Percentiles rank a stretch among this genome's conserved stretches.
Evolutionary conservation across 2,113 vertebrate genomes (phyloP).

Genomic region (Chauna torquata): DNA sequence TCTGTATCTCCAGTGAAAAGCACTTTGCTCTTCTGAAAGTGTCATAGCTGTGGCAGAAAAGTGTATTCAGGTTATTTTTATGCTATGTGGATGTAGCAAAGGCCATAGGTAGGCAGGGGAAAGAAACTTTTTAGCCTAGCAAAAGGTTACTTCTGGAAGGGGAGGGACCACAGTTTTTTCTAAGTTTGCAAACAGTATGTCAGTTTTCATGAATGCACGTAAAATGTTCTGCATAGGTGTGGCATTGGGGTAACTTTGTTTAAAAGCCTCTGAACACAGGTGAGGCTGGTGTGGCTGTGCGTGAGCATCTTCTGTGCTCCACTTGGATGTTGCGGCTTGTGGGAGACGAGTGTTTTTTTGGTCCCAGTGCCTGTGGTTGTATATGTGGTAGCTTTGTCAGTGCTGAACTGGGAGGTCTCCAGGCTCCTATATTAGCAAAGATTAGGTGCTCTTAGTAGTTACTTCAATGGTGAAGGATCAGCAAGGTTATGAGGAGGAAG

Average conservation of each 20-base stretch:
- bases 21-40: background rate
- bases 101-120: background rate
- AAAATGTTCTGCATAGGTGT: background rate
- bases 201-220: background rate
- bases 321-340: background rate
- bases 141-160: background rate
- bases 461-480: background rate
- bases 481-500: background rate
- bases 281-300: background rate
- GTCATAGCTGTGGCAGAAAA: background rate
- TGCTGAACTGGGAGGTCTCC: background rate
- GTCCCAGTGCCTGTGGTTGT: background rate
- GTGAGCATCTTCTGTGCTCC: background rate
- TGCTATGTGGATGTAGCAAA: background rate
- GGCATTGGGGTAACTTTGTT: background rate
- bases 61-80: background rate
- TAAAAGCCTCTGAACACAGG: background rate
- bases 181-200: background rate
- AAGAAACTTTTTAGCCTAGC: background rate
- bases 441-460: background rate
- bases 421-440: background rate
- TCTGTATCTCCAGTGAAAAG: background rate
- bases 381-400: background rate
- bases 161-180: background rate
- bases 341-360: background rate